phyloP scores from a whole-genome alignment of 2,797 vertebrate species.

The Enteromius mattozi region DNA sequence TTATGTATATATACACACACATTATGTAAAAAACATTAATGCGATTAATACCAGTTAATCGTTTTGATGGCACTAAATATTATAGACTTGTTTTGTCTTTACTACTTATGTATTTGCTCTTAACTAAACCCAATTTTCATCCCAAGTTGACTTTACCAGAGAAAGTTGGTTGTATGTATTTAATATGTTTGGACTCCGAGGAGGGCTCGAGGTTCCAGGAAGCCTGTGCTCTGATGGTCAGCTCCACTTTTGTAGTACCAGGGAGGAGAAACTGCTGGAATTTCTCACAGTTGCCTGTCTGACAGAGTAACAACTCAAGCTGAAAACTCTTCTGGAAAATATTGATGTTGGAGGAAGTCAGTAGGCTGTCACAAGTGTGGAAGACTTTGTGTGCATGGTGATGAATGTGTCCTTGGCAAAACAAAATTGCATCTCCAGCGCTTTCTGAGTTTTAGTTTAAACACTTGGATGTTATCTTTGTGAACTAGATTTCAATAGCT shows the following conservation, averaged over 20 bases:
- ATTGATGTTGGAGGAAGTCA: constrained; percentile 57
- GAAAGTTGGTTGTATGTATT: constrained; percentile 29
- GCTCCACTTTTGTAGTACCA: constrained; percentile 39
- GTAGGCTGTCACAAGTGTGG: constrained; percentile 42
- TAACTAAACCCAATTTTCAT: neutral
- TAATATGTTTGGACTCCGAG: constrained; percentile 28
- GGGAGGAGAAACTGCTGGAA: constrained; percentile 44
- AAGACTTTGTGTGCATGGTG: constrained; percentile 49
- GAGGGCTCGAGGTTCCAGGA: constrained; percentile 34
- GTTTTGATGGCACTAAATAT: too few relatives aligned
- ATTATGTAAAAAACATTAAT: too few relatives aligned
- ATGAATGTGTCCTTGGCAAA: constrained; percentile 49
- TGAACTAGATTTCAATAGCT: neutral
- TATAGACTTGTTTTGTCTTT: neutral
- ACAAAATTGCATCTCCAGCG: neutral
- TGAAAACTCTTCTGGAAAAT: constrained; percentile 55
- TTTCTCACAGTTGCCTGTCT: constrained; percentile 53
- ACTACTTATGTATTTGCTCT: neutral
- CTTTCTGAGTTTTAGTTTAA: constrained; percentile 31
- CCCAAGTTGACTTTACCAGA: neutral
- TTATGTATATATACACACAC: too few relatives aligned
- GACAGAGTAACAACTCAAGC: constrained; percentile 49
- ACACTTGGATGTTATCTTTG: neutral
- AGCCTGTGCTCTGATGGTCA: constrained; percentile 31
- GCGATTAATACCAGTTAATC: too few relatives aligned